Evolutionary conservation across 1,140 invertebrate genomes (phyloP), one percentile per base, ranked within the genome.

Genomic region (Nasonia vitripennis): DNA sequence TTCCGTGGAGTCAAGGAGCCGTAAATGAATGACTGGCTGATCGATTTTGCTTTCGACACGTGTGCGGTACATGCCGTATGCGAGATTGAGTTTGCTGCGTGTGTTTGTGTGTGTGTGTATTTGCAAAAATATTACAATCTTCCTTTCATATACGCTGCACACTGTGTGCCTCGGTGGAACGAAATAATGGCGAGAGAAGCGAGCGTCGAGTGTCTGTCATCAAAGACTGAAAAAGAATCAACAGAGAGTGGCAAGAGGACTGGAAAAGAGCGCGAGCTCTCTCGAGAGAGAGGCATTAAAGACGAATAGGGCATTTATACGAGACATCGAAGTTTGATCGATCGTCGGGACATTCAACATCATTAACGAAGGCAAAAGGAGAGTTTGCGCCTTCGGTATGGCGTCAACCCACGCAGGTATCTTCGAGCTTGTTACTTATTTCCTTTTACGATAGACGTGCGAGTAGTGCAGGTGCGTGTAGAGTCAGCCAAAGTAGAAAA

Each of bases 271-370:
- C 9, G 41, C 41, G 10, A 41, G 41, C 41, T 41, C 41, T 41
- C 41, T 0, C 0, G 27, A 9, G 55, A 62, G 20, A 20, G 83
- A 78, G 74, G 27, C 34, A 82, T 74, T 84, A 78, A 85, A 77
- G 74, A 78, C 51, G 75, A 45, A 74, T 74, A 67, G 77, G 84
- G n/a, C 86, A 85, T 83, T 86, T 85, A 85, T 87, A 85, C 86
- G 51, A 55, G 41, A 51, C 62, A 55, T 51, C 48, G 51, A 31
- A 48, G 12, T 81, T 74, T 67, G 62, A 78, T 37, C 34, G 55
- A 75, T 81, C 73, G 82, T 73, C 87, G 34, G 34, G 75, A 75
- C 68, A 67, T 48, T 70, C 75, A 51, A 84, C 41, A 74, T 78
- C 75, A 70, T 55, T 75, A 78, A 55, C 37, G 14, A 5, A 31